Conservation (phyloP, 2,113 vertebrate genomes). For the Corythoichthys haematopterus region DNA sequence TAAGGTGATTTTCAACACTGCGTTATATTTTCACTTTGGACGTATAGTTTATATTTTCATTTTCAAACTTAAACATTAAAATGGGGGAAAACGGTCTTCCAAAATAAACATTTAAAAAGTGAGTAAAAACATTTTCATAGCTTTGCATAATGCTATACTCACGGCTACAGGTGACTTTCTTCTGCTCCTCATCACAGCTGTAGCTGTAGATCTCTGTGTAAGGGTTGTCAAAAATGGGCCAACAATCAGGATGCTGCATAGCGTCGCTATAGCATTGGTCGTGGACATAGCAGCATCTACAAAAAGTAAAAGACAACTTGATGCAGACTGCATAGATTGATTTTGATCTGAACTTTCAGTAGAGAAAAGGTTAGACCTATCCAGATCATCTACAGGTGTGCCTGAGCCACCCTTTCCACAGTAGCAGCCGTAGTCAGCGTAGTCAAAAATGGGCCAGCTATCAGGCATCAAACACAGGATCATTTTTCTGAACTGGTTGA, state of each 20-base stretch:
- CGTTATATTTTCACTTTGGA: too few relatives aligned
- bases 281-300: conserved; percentile 81
- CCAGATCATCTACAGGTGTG: conserved; percentile 79
- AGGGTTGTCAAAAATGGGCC: conserved; percentile 74
- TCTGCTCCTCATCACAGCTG: conserved; percentile 59
- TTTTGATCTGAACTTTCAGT: background rate
- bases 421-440: conserved; percentile 80
- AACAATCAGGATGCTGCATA: conserved; percentile 60
- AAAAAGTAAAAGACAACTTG: background rate
- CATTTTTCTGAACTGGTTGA: conserved; percentile 74
- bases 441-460: conserved; percentile 72
- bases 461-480: conserved; percentile 74
- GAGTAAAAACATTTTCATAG: too few relatives aligned
- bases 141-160: conserved; percentile 29
- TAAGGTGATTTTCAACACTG: too few relatives aligned
- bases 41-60: too few relatives aligned
- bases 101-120: too few relatives aligned
- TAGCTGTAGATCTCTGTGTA: conserved; percentile 74
- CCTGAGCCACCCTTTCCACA: conserved; percentile 82
- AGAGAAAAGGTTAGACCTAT: conserved; percentile 62
- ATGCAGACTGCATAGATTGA: background rate
- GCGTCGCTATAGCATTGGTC: conserved; percentile 72
- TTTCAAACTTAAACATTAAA: too few relatives aligned
- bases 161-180: conserved; percentile 76
- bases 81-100: too few relatives aligned